Evolutionary conservation across 2,888 invertebrate species (phyloP), one percentile per base, ranked within the genome.

Genomic region (Phengaris arion): DNA sequence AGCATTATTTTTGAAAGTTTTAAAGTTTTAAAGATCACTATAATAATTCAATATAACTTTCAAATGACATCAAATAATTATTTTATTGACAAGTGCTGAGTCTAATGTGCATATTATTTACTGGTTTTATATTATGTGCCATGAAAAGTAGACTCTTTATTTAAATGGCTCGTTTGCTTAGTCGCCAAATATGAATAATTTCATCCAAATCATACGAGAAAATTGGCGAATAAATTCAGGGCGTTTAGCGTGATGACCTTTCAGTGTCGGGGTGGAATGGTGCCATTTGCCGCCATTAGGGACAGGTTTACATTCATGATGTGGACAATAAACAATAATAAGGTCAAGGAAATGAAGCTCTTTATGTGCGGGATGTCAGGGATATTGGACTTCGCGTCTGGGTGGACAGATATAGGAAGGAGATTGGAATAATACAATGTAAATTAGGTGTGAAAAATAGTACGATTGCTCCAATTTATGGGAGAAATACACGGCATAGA

Each of bases 281-380:
- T 48, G 72, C 54, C 72, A 72, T 52, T 72, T 54, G 35, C 35
- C 35, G 22, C 13, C 52, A 72, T 54, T 72, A 54, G 35, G 72
- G 72, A 12, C 72, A 54, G 72, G 54, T 10, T 52, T 35, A 52
- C 72, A 72, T 72, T 72, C 54, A 72, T 72, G 72, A 72, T 54
- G 72, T 51, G 52, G 54, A 72, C 52, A 52, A 72, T 72, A 72
- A 72, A 72, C 54, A 9, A 54, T 72, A 72, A 72, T 72, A 54
- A 72, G 54, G 72, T 52, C 72, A 72, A 52, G 48, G 70, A 22
- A 70, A 48, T 70, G 51, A 51, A 51, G 70, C 22, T 70, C 15
- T 70, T 70, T 48, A 15, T 35, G 52, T 9, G 35, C 12, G 8
- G 4, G 52, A 52, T 52, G 35, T 64, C 64, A 13, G 12, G 64